Conservation (phyloP, 2,113 vertebrate genomes). For the Pavo muticus region DNA sequence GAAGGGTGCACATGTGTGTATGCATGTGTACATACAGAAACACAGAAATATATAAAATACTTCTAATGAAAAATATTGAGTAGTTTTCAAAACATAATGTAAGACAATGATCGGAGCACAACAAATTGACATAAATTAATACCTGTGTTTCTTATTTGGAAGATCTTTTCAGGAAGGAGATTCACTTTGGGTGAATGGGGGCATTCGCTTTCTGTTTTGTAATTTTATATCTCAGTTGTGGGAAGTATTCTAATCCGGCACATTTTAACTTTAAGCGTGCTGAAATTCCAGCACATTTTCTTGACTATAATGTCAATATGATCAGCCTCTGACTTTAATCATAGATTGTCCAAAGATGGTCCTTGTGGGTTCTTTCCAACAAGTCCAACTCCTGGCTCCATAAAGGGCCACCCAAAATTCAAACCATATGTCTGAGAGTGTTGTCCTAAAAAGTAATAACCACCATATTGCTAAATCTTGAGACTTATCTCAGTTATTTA, state of each 20-base stretch:
- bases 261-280: not conserved
- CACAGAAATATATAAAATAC: not conserved
- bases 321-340: not conserved
- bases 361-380: too few species aligned
- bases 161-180: not conserved
- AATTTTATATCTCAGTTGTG: not conserved
- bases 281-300: not conserved
- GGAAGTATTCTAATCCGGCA: not conserved
- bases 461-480: not conserved
- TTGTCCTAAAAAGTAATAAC: not conserved
- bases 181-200: not conserved
- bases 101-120: not conserved
- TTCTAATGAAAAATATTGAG: not conserved
- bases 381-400: not conserved
- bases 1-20: not conserved
- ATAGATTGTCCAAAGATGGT: not conserved
- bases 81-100: not conserved
- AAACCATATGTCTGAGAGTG: not conserved
- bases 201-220: not conserved
- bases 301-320: not conserved
- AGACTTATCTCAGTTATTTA: not conserved
- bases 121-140: not conserved
- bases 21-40: rapidly evolving
- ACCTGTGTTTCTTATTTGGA: not conserved
- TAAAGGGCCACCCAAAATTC: not conserved